Percentiles rank a stretch among this genome's conserved stretches.
These are phyloP conservation scores for Ceramica pisi DNA, from an alignment of 2,888 invertebrate genomes.

Conservation along the genomic window DNA sequence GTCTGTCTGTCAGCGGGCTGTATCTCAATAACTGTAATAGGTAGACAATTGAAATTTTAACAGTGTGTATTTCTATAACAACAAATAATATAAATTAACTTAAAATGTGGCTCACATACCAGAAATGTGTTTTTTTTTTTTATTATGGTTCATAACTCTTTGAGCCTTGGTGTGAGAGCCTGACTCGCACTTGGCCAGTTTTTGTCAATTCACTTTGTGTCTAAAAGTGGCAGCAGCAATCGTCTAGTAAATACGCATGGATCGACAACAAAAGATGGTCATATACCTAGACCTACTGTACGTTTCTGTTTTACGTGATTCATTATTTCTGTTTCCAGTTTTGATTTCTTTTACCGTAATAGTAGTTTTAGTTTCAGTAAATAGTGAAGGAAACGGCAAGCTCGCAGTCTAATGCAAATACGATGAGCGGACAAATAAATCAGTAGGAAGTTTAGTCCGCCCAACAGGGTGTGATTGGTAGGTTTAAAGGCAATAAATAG, in stretches of 20 bases:
- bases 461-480: neutral
- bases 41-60: too few relatives aligned
- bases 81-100: too few relatives aligned
- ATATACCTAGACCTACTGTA: neutral
- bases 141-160: too few relatives aligned
- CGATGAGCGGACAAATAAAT: slow-evolving; percentile 6
- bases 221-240: too few relatives aligned
- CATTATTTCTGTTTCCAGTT: neutral
- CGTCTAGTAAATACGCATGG: neutral
- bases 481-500: neutral
- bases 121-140: too few relatives aligned
- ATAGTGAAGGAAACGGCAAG: neutral
- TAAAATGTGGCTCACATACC: too few relatives aligned
- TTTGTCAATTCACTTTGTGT: too few relatives aligned
- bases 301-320: neutral
- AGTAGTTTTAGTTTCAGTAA: neutral
- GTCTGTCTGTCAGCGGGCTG: too few relatives aligned
- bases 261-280: neutral
- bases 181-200: too few relatives aligned
- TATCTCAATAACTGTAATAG: too few relatives aligned
- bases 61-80: too few relatives aligned
- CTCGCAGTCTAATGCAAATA: neutral
- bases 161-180: too few relatives aligned
- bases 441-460: neutral
- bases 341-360: neutral